These are phyloP conservation scores for Lepus americanus DNA, from an alignment of 2,113 vertebrate species.

Conservation along the genomic window DNA sequence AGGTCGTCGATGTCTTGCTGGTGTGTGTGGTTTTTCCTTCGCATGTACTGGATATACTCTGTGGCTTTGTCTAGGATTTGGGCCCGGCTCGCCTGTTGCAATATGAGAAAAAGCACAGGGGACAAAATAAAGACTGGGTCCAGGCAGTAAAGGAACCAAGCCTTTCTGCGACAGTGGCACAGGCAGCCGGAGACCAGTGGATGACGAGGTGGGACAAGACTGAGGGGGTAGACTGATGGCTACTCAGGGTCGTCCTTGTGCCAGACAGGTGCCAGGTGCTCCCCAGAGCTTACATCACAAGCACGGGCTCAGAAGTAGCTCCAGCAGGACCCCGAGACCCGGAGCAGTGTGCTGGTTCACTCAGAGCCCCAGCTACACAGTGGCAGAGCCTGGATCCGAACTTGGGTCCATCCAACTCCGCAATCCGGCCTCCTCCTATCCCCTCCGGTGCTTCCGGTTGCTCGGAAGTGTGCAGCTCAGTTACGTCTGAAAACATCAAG, in stretches of 20 bases:
- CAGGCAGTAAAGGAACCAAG: constrained; percentile 13
- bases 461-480: constrained; percentile 38
- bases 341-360: constrained; percentile 1
- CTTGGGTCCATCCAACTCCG: neutral
- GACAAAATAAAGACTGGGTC: constrained; percentile 88
- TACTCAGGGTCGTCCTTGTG: neutral
- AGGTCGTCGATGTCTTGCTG: constrained; percentile 98
- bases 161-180: neutral
- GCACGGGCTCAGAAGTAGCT: neutral
- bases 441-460: constrained; percentile 32
- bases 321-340: neutral
- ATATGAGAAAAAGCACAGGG: constrained; percentile 85
- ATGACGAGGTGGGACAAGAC: neutral
- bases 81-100: constrained; percentile 97
- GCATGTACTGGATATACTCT: constrained; percentile 99
- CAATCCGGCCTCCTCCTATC: neutral
- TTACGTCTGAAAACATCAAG: constrained; percentile 33
- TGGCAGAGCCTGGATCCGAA: neutral
- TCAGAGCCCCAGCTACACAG: constrained; percentile 39
- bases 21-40: constrained; percentile 98
- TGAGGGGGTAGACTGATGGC: neutral
- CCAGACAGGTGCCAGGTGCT: neutral
- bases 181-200: neutral
- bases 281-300: neutral
- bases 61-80: constrained; percentile 99